Percentiles rank a stretch among this genome's conserved stretches.
Evolutionary conservation across 2,888 invertebrate species (phyloP).

Genomic region (Slavum lentiscoides): DNA sequence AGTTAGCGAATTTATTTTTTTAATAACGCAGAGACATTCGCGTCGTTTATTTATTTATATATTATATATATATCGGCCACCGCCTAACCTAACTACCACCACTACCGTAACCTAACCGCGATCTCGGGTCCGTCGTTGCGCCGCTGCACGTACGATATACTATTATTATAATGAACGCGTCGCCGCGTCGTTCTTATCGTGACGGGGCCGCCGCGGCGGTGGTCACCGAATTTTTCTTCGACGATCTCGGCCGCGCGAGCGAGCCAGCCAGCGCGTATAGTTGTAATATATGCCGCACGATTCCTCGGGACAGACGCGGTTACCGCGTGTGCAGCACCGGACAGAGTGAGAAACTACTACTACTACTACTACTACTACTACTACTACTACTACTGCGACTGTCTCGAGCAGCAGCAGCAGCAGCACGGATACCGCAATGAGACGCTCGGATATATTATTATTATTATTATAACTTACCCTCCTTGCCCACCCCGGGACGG

Average conservation of each 20-base stretch:
- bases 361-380: too few species aligned
- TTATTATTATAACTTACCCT: conserved; percentile 5
- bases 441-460: not conserved
- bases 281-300: conserved; percentile 22
- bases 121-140: not conserved
- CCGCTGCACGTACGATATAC: not conserved
- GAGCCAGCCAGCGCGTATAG: too few species aligned
- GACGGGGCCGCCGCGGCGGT: not conserved
- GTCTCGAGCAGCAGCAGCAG: too few species aligned
- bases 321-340: too few species aligned
- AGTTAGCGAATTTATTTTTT: conserved; percentile 15
- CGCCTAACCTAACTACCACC: too few species aligned
- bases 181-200: conserved; percentile 21
- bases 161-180: conserved; percentile 31
- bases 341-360: not conserved
- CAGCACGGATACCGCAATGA: not conserved
- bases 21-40: too few species aligned
- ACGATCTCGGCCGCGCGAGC: too few species aligned
- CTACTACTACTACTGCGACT: not conserved
- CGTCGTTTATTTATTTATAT: too few species aligned
- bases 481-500: not conserved
- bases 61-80: too few species aligned
- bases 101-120: too few species aligned
- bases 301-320: not conserved
- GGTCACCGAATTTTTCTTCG: conserved; percentile 37